Percentiles rank a stretch among this genome's conserved stretches.
Evolutionary conservation across 2,797 vertebrate genomes (phyloP).

Genomic region (Lagodon rhomboides): DNA sequence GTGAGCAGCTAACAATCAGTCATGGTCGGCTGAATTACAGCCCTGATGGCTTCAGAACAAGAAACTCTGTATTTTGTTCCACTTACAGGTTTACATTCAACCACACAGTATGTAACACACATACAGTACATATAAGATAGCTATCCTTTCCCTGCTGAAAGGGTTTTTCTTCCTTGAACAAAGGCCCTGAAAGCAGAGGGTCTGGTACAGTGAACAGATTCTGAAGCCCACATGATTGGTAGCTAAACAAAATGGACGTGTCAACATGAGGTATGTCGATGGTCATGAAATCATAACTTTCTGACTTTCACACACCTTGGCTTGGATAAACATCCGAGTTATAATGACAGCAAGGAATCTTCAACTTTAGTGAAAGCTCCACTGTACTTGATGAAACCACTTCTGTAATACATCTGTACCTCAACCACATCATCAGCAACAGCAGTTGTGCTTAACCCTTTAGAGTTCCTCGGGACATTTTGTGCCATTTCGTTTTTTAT

Average conservation of each 20-base stretch:
- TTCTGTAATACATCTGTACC: neutral
- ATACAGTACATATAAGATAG: neutral
- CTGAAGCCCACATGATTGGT: no score
- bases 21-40: conserved; percentile 45
- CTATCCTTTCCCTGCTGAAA: neutral
- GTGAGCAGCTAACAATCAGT: conserved; percentile 47
- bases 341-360: conserved; percentile 3
- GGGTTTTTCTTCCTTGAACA: no score
- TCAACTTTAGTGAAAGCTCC: neutral
- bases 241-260: no score
- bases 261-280: no score
- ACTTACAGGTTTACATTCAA: neutral
- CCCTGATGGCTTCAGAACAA: neutral
- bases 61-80: conserved; percentile 11
- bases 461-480: no score
- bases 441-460: neutral
- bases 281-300: neutral
- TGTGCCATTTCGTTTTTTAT: no score
- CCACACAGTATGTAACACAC: neutral
- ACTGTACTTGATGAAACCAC: neutral
- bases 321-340: neutral
- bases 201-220: no score
- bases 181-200: no score
- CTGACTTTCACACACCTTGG: conserved; percentile 9
- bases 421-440: neutral